Percentiles rank a stretch among this genome's conserved stretches.
Evolutionary conservation across 2,113 vertebrate species (phyloP).

Genomic region (Ptilorrhoa leucosticta): DNA sequence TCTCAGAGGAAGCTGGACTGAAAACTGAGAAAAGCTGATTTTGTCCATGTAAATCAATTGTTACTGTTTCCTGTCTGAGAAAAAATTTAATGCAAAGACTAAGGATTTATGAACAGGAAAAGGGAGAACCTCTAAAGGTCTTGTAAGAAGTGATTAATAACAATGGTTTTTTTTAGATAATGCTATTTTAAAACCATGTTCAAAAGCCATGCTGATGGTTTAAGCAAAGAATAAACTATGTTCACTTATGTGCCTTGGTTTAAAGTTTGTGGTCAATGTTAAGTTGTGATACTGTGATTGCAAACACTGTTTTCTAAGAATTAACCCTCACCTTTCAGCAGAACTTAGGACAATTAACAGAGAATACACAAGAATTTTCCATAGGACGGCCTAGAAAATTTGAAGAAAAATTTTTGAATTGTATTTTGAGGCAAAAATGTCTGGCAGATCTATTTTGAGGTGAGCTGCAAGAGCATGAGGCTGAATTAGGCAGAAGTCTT

Average conservation of each 20-base stretch:
- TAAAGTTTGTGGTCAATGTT: background rate
- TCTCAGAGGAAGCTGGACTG: conserved; percentile 12
- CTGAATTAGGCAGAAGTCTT: background rate
- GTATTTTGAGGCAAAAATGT: background rate
- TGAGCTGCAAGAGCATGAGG: background rate
- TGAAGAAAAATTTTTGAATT: background rate
- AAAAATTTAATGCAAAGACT: background rate
- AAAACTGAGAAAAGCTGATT: conserved; percentile 2
- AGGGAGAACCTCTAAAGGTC: background rate
- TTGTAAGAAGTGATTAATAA: background rate
- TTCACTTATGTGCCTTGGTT: background rate
- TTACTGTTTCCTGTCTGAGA: background rate
- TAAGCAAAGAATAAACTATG: background rate
- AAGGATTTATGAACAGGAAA: conserved; percentile 35
- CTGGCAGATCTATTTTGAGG: background rate
- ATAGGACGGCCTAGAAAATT: background rate
- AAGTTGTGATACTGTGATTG: background rate
- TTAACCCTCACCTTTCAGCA: background rate
- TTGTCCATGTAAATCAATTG: background rate
- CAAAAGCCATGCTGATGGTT: background rate
- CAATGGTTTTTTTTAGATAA: background rate
- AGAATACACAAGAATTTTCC: background rate
- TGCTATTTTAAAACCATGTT: background rate
- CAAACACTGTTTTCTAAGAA: background rate
- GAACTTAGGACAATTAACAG: background rate